These are phyloP conservation scores for Ataeniobius toweri DNA, from an alignment of 2,797 vertebrate species.

Conservation along the genomic window DNA sequence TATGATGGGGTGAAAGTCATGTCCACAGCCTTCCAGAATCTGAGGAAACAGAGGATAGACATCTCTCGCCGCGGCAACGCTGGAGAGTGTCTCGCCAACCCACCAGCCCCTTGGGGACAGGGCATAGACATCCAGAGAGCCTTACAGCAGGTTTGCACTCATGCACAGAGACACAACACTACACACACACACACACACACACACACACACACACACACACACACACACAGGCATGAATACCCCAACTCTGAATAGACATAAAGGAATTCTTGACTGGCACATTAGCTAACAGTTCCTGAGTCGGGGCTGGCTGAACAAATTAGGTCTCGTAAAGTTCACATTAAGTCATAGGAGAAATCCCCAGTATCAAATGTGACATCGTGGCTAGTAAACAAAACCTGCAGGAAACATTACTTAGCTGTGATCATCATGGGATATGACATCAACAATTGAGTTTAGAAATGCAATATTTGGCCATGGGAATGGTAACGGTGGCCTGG, in stretches of 20 bases:
- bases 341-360: constrained; percentile 69
- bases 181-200: constrained; percentile 9
- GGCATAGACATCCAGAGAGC: constrained; percentile 99
- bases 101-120: constrained; percentile 97
- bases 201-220: constrained; percentile 6
- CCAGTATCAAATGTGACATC: constrained; percentile 79
- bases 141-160: constrained; percentile 89
- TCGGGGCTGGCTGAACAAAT: constrained; percentile 76
- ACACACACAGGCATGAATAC: constrained; percentile 4
- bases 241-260: constrained; percentile 8
- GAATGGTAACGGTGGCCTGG: constrained; percentile 46
- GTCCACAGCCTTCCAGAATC: constrained; percentile 96
- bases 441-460: constrained; percentile 76
- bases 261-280: constrained; percentile 70
- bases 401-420: constrained; percentile 64
- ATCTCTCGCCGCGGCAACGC: constrained; percentile 97
- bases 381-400: constrained; percentile 76
- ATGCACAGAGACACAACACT: constrained; percentile 8
- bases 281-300: constrained; percentile 71
- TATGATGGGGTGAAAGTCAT: constrained; percentile 97
- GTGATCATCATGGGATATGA: constrained; percentile 78
- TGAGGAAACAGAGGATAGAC: constrained; percentile 94
- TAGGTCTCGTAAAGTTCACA: constrained; percentile 79
- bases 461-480: constrained; percentile 69
- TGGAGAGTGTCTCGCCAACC: constrained; percentile 97